A percentile compares a stretch with the other conserved stretches of the same genome.
These are phyloP conservation scores for Galagoides demidoff DNA, from an alignment of 2,797 vertebrate genomes.

Conservation along the genomic window DNA sequence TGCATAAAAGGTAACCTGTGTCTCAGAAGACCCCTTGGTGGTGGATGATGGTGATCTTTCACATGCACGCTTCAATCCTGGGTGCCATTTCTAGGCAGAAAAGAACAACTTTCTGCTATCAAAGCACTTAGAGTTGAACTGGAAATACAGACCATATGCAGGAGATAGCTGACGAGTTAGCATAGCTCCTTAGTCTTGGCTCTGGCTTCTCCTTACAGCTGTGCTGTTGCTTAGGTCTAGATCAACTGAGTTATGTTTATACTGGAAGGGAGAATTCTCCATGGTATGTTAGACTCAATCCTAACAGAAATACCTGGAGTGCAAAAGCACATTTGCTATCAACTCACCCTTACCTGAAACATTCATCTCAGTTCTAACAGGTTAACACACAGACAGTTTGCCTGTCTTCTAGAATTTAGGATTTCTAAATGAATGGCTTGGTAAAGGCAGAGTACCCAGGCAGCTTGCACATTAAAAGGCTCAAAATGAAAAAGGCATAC, in stretches of 20 bases:
- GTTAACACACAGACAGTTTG: neutral
- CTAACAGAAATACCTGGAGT: conserved; percentile 3
- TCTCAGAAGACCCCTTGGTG: neutral
- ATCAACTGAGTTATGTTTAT: conserved; percentile 22
- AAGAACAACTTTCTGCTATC: neutral
- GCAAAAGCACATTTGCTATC: conserved; percentile 45
- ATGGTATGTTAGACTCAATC: neutral
- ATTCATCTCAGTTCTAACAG: neutral
- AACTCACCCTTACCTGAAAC: conserved; percentile 37
- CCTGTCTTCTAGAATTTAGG: conserved; percentile 13
- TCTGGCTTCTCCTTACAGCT: conserved; percentile 14
- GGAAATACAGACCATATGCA: neutral
- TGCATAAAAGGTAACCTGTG: neutral
- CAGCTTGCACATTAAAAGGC: neutral
- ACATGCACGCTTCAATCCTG: neutral
- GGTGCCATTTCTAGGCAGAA: neutral
- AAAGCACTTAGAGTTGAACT: neutral
- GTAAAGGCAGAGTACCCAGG: neutral
- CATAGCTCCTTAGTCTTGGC: neutral
- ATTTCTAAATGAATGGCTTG: conserved; percentile 20
- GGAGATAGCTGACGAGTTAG: neutral
- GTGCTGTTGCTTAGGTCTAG: neutral
- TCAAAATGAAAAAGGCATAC: conserved; percentile 49
- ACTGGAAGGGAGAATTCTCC: neutral
- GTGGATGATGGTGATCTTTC: neutral